Base-by-base conservation (phyloP, 37 sponge, comb jelly and placozoan genomes). In the Axinella damicornis region DNA sequence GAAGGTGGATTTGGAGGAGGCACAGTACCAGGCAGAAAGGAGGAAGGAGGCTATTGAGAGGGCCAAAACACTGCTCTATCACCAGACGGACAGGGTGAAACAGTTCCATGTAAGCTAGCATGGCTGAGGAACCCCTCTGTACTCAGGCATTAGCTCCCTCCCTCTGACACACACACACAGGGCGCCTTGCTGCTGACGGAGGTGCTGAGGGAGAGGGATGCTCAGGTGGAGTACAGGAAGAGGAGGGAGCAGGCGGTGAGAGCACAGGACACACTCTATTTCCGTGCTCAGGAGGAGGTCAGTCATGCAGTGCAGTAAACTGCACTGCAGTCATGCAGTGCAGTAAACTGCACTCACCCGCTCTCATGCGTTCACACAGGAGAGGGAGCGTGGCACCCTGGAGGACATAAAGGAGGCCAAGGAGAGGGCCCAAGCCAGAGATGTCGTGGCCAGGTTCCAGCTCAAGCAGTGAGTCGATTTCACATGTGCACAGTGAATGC, bases 61-160 rank as follows among this genome's bases (percentile, higher is more conserved):
- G 20, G 97, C 97, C 35, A 97, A 91, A 68, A 92, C 88, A 15
- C 25, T 86, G 5, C 88, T 90, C 53, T 94, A 91, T 70, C 85
- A 94, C 38, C 92, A 97, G 58, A 97, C 97, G 14, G 97, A 97
- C 73, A 74, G 94, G 25, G 90, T 94, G 13, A 97, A 91, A 65
- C 79, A 79, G 55, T 94, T 97, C 69, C 92, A 97, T 70, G 95
- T 88, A 63, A 85, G 95, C 69, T 27, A 22, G 0, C 40, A 46
- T 5, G 14, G 25, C 67, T n/a, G 20, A 33, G 69, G 13, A 6
- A 27, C 20, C 46, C 9, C 9, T 9, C 46, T 9, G 9, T 9
- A 12, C 46, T 46, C 46, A 46, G 6, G 9, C 46, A 46, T 46
- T 46, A 4, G 6, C 46, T 12, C 46, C 46, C 46, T 4, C 46